Evolutionary conservation across 2,113 vertebrate species (phyloP).

Genomic region (Psittacara wagleri): DNA sequence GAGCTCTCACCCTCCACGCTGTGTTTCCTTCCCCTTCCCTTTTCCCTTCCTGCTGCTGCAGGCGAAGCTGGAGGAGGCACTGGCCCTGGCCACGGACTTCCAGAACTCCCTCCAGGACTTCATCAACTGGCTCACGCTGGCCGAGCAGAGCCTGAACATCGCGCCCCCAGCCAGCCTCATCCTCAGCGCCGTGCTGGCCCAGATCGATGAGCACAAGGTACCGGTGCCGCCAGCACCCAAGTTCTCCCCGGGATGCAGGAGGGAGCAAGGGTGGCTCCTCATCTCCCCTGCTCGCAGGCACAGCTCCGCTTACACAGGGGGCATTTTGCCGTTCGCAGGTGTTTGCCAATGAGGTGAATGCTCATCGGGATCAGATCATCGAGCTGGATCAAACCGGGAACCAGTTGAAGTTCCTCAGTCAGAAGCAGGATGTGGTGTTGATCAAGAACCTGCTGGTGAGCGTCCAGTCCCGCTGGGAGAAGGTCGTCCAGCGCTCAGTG

Average conservation of each 20-base stretch:
- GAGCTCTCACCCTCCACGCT: slow-evolving; percentile 14
- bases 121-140: slow-evolving; percentile 97
- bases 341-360: slow-evolving; percentile 97
- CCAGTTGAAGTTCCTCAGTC: slow-evolving; percentile 94
- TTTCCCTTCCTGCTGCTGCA: slow-evolving; percentile 34
- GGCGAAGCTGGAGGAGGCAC: slow-evolving; percentile 92
- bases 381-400: slow-evolving; percentile 94
- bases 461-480: slow-evolving; percentile 98
- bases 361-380: slow-evolving; percentile 93
- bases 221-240: rapidly evolving
- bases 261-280: background rate
- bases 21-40: background rate
- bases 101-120: slow-evolving; percentile 97
- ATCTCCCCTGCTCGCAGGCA: rapidly evolving
- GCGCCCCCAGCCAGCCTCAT: slow-evolving; percentile 91
- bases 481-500: slow-evolving; percentile 94
- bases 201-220: slow-evolving; percentile 99
- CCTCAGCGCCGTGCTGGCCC: slow-evolving; percentile 89
- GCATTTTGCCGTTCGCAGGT: slow-evolving; percentile 71
- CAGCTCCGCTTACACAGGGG: rapidly evolving
- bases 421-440: slow-evolving; percentile 96
- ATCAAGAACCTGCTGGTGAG: slow-evolving; percentile 98
- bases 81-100: slow-evolving; percentile 91
- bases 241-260: rapidly evolving
- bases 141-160: slow-evolving; percentile 93